Base-by-base conservation (phyloP, 1,140 invertebrate species). In the Nasonia giraulti region DNA sequence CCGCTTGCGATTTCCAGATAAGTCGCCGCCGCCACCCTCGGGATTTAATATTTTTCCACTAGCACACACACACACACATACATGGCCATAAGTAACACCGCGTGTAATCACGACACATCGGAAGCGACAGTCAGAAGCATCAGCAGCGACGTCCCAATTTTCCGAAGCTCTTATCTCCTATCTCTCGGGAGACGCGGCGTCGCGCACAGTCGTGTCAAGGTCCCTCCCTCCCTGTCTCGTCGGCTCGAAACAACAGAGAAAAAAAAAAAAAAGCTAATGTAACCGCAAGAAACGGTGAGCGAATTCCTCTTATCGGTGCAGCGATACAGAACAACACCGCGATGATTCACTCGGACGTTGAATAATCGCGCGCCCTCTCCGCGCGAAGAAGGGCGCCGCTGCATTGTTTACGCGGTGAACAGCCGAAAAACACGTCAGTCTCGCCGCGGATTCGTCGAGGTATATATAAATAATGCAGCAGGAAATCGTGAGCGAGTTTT, bases 381-480 rank as follows among this genome's bases (percentile, higher is more conserved):
- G 27, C 27, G 17, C 55, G 3, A n/a, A 62, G 14, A 17, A 20
- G 55, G 55, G 55, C 55, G 33, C 37, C 37, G 17, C 20, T 20
- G 55, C 55, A 68, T 37, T 55, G 44, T 37, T 79, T 23, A 33
- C 17, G 12, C 55, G 5, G 33, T 66, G n/a, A 8, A 62, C 4
- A 3, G 55, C 47, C n/a, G 55, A 62, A 62, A n/a, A 62, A n/a
- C 55, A 17, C 14, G 20, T 55, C 50, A 55, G 50, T 17, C 50
- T 55, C 50, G 17, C 8, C 3, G 14, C 55, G 17, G 55, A 62
- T 62, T 62, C 55, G 17, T 11, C 27, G 3, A 3, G 5, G 14
- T 31, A 14, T 7, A 14, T 7, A n/a, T 83, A 83, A 83, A 77
- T 83, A 83, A 83, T 66, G 81, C 33, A 83, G 37, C 37, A 83